Evolutionary conservation across 1,140 invertebrate species (phyloP).

Genomic region (Caenorhabditis latens): DNA sequence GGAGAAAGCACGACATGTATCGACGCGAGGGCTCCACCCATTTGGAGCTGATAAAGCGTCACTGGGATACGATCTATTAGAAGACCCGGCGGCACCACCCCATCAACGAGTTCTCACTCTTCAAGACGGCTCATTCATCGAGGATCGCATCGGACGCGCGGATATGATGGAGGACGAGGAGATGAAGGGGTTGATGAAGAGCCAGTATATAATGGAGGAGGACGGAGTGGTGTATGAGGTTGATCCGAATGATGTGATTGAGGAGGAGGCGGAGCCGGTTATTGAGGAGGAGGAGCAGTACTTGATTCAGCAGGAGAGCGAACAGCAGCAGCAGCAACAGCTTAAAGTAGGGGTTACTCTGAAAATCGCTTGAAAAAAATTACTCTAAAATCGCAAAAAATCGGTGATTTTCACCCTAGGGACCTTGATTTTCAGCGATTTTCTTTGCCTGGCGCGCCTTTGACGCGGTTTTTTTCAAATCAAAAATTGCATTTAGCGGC

Average conservation of each 20-base stretch:
- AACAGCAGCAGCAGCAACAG: neutral
- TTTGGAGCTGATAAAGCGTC: neutral
- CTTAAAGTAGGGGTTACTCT: too few relatives aligned
- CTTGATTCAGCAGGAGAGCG: neutral
- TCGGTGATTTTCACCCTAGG: too few relatives aligned
- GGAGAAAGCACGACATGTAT: constrained; percentile 10
- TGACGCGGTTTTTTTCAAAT: too few relatives aligned
- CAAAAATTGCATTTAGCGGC: too few relatives aligned
- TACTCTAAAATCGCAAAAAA: too few relatives aligned
- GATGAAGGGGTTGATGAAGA: neutral
- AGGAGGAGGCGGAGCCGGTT: neutral
- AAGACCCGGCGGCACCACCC: neutral
- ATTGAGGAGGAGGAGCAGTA: neutral
- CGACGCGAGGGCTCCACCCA: neutral
- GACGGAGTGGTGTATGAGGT: neutral
- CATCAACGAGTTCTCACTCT: constrained; percentile 30
- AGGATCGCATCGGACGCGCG: constrained; percentile 23
- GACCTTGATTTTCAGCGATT: too few relatives aligned
- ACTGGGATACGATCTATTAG: neutral
- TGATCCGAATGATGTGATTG: constrained; percentile 7
- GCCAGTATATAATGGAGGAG: constrained; percentile 37
- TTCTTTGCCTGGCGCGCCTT: too few relatives aligned
- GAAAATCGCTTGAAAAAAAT: too few relatives aligned
- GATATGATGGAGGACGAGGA: constrained; percentile 45
- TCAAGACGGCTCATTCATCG: constrained; percentile 11